A percentile compares a stretch with the other conserved stretches of the same genome.
These are phyloP conservation scores for Vandiemenella viatica DNA, from an alignment of 2,888 invertebrate species.

Conservation along the genomic window DNA sequence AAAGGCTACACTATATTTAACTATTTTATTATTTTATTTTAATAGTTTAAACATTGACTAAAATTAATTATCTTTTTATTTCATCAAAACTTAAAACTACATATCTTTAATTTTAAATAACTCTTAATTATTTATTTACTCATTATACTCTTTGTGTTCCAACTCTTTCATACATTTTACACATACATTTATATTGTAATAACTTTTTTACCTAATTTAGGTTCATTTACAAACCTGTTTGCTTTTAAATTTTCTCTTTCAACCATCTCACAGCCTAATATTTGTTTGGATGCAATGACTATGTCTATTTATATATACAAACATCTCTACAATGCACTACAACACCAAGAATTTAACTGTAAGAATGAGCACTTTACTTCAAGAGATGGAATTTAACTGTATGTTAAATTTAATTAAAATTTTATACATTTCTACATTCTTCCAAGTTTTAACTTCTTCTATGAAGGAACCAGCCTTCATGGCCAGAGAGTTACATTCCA, in stretches of 20 bases:
- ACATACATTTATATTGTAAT: not conserved
- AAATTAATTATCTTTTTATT: too few species aligned
- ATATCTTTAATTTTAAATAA: not conserved
- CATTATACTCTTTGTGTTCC: not conserved
- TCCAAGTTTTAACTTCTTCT: too few species aligned
- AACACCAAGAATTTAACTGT: slow-evolving; percentile 2
- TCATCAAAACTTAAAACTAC: not conserved
- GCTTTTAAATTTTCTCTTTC: slow-evolving; percentile 9
- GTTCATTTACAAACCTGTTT: slow-evolving; percentile 8
- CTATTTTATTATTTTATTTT: too few species aligned
- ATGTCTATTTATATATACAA: slow-evolving; percentile 1
- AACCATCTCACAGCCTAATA: slow-evolving; percentile 13
- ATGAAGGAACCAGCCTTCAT: not conserved
- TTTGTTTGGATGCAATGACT: slow-evolving; percentile 7
- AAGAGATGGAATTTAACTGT: not conserved
- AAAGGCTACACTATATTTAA: too few species aligned
- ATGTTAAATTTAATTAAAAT: not conserved
- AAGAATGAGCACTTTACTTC: slow-evolving; percentile 4
- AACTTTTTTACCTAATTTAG: too few species aligned
- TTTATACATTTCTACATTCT: too few species aligned
- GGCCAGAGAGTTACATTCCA: too few species aligned
- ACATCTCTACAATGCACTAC: not conserved
- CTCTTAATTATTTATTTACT: not conserved
- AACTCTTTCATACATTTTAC: not conserved
- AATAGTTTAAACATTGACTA: too few species aligned